Evolutionary conservation across 2,113 vertebrate species (phyloP), one percentile per base, ranked within the genome.

Genomic region (Poicephalus gulielmi): DNA sequence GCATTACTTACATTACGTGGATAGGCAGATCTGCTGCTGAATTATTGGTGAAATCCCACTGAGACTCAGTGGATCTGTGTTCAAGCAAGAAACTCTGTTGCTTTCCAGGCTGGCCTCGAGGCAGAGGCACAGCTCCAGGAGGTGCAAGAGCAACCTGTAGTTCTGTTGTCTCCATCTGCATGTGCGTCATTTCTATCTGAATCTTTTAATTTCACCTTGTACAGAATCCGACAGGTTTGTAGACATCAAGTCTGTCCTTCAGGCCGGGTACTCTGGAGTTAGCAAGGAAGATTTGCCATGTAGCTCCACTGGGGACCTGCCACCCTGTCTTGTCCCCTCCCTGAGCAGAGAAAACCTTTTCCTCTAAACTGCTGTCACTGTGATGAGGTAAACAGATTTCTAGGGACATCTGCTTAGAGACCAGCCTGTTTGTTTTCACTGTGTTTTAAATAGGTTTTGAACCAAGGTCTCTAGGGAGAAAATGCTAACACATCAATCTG

Each of bases 361-460:
- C 80, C 67, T 39, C 83, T n/a, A 13, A 55, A 52, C 75, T 91
- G 77, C 44, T 83, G 67, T 68, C 62, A 24, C 75, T 76, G 90
- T 66, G 77, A 66, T 86, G 77, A 77, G 92, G 39, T 43, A 70
- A 84, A 88, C 55, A 89, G 44, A 83, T 87, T 92, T 92, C 92
- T 82, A 93, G 90, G 77, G 69, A 73, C 94, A 92, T 94, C 78
- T 95, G 93, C 87, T 82, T 81, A 71, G 87, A 95, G 86, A 79
- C 75, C 84, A 87, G 81, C 74, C 82, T 50, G 7, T 75, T 97
- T 93, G 81, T 95, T 93, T 90, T 93, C 88, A 1, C 75, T 82
- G 74, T 52, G 79, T 91, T 97, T 94, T 88, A 94, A 96, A 96
- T 75, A 89, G 95, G 93, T 95, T 95, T 92, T 71, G 81, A 94